Conservation (phyloP, 1,140 invertebrate genomes). For the Helicoverpa zea region DNA sequence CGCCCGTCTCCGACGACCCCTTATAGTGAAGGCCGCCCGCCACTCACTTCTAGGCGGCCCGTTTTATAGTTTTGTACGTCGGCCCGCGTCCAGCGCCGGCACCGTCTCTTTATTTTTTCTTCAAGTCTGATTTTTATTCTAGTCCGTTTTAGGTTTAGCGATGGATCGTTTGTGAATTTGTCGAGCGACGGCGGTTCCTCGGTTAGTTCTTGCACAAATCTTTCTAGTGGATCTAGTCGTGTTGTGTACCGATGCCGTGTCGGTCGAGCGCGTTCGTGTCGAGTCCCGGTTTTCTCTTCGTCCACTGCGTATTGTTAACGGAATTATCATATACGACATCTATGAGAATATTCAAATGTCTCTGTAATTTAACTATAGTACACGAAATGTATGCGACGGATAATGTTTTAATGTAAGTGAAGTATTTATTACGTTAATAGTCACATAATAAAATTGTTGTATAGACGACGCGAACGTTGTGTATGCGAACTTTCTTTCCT, state of each 20-base stretch:
- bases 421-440: constrained; percentile 60
- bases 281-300: constrained; percentile 53
- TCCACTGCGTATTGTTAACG: constrained; percentile 49
- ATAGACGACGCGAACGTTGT: constrained; percentile 45
- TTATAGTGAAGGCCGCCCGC: constrained; percentile 73
- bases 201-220: constrained; percentile 66
- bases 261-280: constrained; percentile 37
- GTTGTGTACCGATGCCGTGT: constrained; percentile 33
- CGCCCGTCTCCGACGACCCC: constrained; percentile 61
- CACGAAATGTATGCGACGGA: constrained; percentile 66
- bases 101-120: constrained; percentile 42
- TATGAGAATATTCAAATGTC: constrained; percentile 32
- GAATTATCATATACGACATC: constrained; percentile 51
- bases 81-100: constrained; percentile 1
- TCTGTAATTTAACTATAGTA: constrained; percentile 52
- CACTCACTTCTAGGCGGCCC: constrained; percentile 61
- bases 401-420: constrained; percentile 69
- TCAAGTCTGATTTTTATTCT: constrained; percentile 78
- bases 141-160: constrained; percentile 67
- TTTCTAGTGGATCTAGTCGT: constrained; percentile 47
- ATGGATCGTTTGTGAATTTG: constrained; percentile 53
- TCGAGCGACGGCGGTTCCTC: constrained; percentile 32
- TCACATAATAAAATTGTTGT: constrained; percentile 52
- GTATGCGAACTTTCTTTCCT: constrained; percentile 51
- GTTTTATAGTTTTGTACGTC: constrained; percentile 46